Conservation (phyloP, 1,140 invertebrate species). For the Olivierus martensii region DNA sequence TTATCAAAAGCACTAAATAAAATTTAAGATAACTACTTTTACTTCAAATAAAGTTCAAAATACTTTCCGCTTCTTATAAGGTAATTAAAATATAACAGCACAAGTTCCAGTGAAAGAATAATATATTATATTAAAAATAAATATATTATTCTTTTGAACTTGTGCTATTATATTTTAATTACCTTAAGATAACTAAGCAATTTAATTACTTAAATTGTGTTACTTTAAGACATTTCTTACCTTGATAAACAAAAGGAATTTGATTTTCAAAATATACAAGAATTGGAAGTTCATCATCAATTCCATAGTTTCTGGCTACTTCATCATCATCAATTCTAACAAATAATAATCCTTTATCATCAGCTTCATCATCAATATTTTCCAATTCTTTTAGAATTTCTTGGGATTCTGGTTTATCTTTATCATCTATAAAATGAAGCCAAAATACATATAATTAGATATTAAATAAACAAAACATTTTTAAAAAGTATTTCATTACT, state of each 20-base stretch:
- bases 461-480: neutral
- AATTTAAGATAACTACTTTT: too few species aligned
- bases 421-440: conserved; percentile 50
- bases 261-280: conserved; percentile 80
- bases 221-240: too few species aligned
- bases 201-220: too few species aligned
- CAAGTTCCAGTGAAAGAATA: too few species aligned
- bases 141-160: too few species aligned
- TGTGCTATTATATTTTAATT: too few species aligned
- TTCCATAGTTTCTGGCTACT: conserved; percentile 67
- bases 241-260: conserved; percentile 80
- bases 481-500: neutral
- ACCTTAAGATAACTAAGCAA: too few species aligned
- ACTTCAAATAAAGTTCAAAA: too few species aligned
- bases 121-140: too few species aligned
- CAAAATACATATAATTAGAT: neutral
- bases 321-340: conserved; percentile 47
- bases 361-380: conserved; percentile 88
- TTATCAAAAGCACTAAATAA: too few species aligned
- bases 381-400: conserved; percentile 75
- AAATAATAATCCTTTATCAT: conserved; percentile 45
- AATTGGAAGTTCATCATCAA: conserved; percentile 60
- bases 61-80: too few species aligned
- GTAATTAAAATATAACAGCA: too few species aligned
- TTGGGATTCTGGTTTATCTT: conserved; percentile 75